phyloP scores from a whole-genome alignment of 2,888 invertebrate genomes.

The Eilema caniola region DNA sequence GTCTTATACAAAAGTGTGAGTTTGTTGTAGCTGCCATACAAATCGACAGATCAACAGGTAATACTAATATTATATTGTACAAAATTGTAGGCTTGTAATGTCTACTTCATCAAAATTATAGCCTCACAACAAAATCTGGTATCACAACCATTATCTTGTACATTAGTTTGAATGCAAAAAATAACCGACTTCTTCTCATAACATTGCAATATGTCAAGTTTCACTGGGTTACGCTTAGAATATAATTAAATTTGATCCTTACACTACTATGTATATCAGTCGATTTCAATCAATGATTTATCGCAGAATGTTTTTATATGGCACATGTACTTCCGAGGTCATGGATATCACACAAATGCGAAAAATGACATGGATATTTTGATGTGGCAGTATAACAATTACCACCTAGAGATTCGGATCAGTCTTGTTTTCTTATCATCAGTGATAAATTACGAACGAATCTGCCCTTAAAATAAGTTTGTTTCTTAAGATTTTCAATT shows the following conservation, averaged over 20 bases:
- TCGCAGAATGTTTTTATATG: constrained; percentile 57
- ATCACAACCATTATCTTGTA: constrained; percentile 54
- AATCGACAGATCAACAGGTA: constrained; percentile 36
- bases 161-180: constrained; percentile 36
- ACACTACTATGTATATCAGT: constrained; percentile 61
- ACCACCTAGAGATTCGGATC: constrained; percentile 66
- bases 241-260: constrained; percentile 46
- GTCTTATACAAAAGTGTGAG: constrained; percentile 44
- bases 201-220: constrained; percentile 29
- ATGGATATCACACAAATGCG: constrained; percentile 64
- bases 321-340: constrained; percentile 65
- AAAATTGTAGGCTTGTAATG: constrained; percentile 37
- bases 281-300: constrained; percentile 47
- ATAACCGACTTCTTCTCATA: constrained; percentile 42
- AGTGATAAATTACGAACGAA: constrained; percentile 42
- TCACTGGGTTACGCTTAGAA: constrained; percentile 28
- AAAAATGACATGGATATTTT: constrained; percentile 65
- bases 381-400: constrained; percentile 43
- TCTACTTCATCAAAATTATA: constrained; percentile 40
- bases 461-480: constrained; percentile 39
- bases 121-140: constrained; percentile 51
- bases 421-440: constrained; percentile 67
- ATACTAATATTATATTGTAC: constrained; percentile 37
- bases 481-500: constrained; percentile 38
- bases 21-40: constrained; percentile 45